A percentile compares a stretch with the other conserved stretches of the same genome.
Evolutionary conservation across 64 coral and sea anemone genomes (phyloP).

Genomic region (Montipora cactus): DNA sequence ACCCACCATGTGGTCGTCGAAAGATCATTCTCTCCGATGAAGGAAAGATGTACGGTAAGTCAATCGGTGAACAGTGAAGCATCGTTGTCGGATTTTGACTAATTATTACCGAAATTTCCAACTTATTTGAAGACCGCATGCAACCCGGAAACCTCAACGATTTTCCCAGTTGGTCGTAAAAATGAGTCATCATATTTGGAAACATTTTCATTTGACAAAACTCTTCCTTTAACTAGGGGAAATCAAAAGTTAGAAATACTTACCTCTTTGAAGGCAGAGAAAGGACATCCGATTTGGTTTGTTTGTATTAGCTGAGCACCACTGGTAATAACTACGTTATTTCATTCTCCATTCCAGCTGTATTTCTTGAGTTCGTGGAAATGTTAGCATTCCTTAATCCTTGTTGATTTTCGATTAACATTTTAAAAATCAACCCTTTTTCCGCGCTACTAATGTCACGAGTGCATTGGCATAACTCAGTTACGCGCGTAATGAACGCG

Average conservation of each 20-base stretch:
- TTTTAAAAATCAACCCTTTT: background rate
- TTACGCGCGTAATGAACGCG: slow-evolving; percentile 52
- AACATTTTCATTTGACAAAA: slow-evolving; percentile 6
- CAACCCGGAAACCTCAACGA: slow-evolving; percentile 48
- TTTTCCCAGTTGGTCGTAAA: background rate
- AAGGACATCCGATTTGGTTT: slow-evolving; percentile 18
- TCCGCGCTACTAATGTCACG: slow-evolving; percentile 22
- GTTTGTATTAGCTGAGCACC: slow-evolving; percentile 45
- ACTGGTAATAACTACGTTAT: slow-evolving; percentile 31
- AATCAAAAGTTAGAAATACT: background rate
- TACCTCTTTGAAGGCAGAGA: slow-evolving; percentile 44
- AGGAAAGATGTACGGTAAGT: slow-evolving; percentile 99
- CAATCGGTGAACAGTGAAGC: too few species aligned
- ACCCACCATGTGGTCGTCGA: slow-evolving; percentile 96
- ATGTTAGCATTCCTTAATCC: slow-evolving; percentile 46
- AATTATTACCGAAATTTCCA: background rate
- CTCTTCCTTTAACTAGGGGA: background rate
- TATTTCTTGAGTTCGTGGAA: slow-evolving; percentile 34
- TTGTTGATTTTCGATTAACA: background rate
- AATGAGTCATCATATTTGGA: background rate
- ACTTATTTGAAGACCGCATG: slow-evolving; percentile 16
- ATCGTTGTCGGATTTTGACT: slow-evolving; percentile 39
- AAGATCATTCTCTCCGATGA: slow-evolving; percentile 99
- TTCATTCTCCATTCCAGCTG: slow-evolving; percentile 42
- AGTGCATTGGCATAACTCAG: background rate